Conservation (phyloP, 2,797 vertebrate genomes). For the Parambassis ranga region DNA sequence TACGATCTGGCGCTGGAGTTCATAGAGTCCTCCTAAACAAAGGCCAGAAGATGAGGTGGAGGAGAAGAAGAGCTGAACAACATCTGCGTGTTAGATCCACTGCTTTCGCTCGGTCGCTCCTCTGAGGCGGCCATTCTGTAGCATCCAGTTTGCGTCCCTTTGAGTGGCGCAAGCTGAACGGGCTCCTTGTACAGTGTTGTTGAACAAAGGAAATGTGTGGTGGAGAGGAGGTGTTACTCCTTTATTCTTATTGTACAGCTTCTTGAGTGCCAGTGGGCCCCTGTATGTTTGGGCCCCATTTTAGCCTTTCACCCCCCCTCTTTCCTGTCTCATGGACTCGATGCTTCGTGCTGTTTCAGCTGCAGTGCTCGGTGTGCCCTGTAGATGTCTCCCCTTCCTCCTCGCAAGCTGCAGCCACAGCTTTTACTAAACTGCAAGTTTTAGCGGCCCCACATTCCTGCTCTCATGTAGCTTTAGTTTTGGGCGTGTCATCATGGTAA, state of each 20-base stretch:
- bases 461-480: constrained; percentile 30
- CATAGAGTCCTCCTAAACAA: constrained; percentile 91
- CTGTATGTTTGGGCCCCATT: constrained; percentile 56
- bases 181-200: constrained; percentile 25
- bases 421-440: constrained; percentile 35
- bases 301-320: constrained; percentile 18
- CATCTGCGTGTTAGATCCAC: constrained; percentile 43
- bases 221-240: constrained; percentile 21
- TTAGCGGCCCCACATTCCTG: constrained; percentile 9
- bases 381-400: constrained; percentile 54
- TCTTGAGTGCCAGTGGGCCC: constrained; percentile 64
- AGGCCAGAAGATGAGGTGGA: constrained; percentile 17
- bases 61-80: constrained; percentile 39
- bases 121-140: constrained; percentile 39
- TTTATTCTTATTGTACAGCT: constrained; percentile 66
- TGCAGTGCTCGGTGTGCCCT: constrained; percentile 60
- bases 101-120: constrained; percentile 48
- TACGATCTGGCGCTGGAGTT: constrained; percentile 96
- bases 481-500: constrained; percentile 37
- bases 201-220: constrained; percentile 29
- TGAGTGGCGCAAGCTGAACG: constrained; percentile 18
- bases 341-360: constrained; percentile 49
- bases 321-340: constrained; percentile 11
- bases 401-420: constrained; percentile 32
- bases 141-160: constrained; percentile 42